Evolutionary conservation across 2,888 invertebrate species (phyloP), one percentile per base, ranked within the genome.

Genomic region (Lepidocyrtinus sp.): DNA sequence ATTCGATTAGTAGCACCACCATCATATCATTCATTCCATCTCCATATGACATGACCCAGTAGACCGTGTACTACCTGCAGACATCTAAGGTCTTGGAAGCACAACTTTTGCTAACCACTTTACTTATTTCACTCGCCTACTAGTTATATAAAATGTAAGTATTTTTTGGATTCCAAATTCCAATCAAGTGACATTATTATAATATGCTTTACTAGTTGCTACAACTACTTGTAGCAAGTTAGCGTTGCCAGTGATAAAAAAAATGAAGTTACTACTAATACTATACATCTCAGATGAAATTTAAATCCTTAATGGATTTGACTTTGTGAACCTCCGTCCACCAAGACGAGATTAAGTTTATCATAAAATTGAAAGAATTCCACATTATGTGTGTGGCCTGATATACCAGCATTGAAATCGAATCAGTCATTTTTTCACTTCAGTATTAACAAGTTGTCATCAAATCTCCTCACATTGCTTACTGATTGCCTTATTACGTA

Each of bases 281-380:
- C 36, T 36, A 36, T 36, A 9, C 12, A 12, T 36, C 36, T 36
- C 36, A 36, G 36, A 9, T 36, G 36, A 9, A 36, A 36, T 36
- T 36, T 9, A 5, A 36, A 36, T 5, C 7, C 12, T 36, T 21
- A 59, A 59, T 59, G 59, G 21, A 3, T 59, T 59, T 59, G 59
- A 59, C 59, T 59, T 59, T 59, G 7, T 59, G 59, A 59, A 59
- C 59, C 59, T 21, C 22, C 12, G 59, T 59, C 59, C 19, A 22
- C 59, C n/a, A n/a, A 59, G 21, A 59, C 22, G 59, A 59, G 12
- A 2, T 59, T 21, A 59, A 21, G 2, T 59, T 59, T 19, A 59
- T 21, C 21, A 12, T 19, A 21, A 59, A 59, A 59, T 36, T n/a
- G 36, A 36, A 36, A 36, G 36, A 36, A 12, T 9, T 36, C 12